phyloP scores from a whole-genome alignment of 2,888 invertebrate species.

The Biston betularia region DNA sequence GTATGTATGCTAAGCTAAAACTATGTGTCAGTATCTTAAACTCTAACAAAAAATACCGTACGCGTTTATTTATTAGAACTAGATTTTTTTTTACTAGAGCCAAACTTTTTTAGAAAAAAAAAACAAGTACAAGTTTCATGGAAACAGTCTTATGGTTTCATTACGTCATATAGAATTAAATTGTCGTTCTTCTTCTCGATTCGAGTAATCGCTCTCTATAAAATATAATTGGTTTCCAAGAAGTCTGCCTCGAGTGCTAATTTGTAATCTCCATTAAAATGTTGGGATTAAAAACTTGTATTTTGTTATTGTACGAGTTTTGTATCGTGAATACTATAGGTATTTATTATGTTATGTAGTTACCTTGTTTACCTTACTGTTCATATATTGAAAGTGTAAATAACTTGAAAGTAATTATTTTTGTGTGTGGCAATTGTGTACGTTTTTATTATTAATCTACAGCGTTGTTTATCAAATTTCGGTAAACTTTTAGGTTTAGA shows the following conservation, averaged over 20 bases:
- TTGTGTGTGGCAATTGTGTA: no score
- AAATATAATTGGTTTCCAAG: slow-evolving; percentile 23
- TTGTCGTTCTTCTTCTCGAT: slow-evolving; percentile 39
- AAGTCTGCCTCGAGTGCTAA: slow-evolving; percentile 27
- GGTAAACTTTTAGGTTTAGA: no score
- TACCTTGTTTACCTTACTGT: background rate
- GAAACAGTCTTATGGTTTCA: slow-evolving; percentile 12
- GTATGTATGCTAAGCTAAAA: background rate
- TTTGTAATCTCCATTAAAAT: slow-evolving; percentile 16
- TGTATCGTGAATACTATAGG: background rate
- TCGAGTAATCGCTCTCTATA: slow-evolving; percentile 31
- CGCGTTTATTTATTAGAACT: no score
- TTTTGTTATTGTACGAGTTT: background rate
- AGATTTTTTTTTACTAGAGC: no score
- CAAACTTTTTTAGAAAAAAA: background rate
- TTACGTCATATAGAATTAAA: slow-evolving; percentile 31
- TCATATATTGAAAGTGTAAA: background rate
- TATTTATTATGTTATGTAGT: background rate
- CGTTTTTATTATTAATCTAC: no score
- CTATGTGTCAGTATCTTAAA: no score
- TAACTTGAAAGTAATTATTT: no score
- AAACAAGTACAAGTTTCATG: slow-evolving; percentile 13
- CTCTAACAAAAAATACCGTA: no score
- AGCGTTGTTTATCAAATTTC: no score
- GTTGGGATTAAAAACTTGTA: background rate